Percentiles rank a stretch among this genome's conserved stretches.
Evolutionary conservation across 2,113 vertebrate species (phyloP).

Genomic region (Rattus norvegicus): GRCr8 NC_086019.1:233051001-233051500

Average conservation of each 20-base stretch:
- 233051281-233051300: background rate
- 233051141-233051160: background rate
- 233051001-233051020: background rate
- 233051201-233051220: background rate
- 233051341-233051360: background rate
- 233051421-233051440: background rate
- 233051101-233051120: background rate
- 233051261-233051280: background rate
- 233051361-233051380: background rate
- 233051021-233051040: background rate
- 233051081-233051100: background rate
- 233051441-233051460: background rate
- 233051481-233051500: background rate
- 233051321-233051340: background rate
- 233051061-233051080: background rate
- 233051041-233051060: background rate
- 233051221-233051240: background rate
- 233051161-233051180: background rate
- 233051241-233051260: background rate
- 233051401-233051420: background rate
- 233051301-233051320: background rate
- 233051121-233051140: background rate
- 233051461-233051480: background rate
- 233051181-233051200: background rate
- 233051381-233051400: background rate